Percentiles rank a stretch among this genome's conserved stretches.
Evolutionary conservation across 2,888 invertebrate species (phyloP).

Genomic region (Tetramorium bicarinatum): DNA sequence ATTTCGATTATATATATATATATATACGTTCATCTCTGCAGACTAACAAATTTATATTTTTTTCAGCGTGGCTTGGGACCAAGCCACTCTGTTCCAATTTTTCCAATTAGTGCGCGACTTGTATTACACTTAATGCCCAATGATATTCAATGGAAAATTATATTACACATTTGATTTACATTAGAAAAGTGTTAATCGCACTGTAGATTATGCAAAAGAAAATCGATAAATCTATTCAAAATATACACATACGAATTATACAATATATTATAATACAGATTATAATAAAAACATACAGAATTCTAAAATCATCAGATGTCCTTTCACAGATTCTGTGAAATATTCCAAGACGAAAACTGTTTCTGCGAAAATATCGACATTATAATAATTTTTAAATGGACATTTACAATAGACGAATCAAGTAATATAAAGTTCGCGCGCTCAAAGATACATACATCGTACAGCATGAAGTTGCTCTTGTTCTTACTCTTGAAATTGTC

Average conservation of each 20-base stretch:
- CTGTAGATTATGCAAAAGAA: conserved; percentile 18
- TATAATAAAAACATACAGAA: too few relatives aligned
- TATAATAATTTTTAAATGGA: too few relatives aligned
- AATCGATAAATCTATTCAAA: conserved; percentile 13
- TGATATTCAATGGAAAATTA: conserved; percentile 34
- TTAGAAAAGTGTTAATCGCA: conserved; percentile 32
- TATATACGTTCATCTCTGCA: conserved; percentile 16
- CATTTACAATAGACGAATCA: too few relatives aligned
- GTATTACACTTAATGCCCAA: conserved; percentile 40
- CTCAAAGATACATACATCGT: too few relatives aligned
- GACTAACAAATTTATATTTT: conserved; percentile 17
- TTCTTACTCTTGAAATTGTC: too few relatives aligned
- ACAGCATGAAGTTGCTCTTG: too few relatives aligned
- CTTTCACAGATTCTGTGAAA: too few relatives aligned
- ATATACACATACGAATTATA: conserved; percentile 8
- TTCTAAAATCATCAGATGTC: too few relatives aligned
- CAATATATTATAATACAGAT: too few relatives aligned
- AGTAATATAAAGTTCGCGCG: too few relatives aligned
- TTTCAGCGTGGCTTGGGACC: background rate
- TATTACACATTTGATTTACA: conserved; percentile 30
- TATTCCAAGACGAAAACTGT: too few relatives aligned
- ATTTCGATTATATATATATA: conserved; percentile 22
- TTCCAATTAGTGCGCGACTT: conserved; percentile 14
- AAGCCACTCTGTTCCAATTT: conserved; percentile 15
- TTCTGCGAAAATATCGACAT: too few relatives aligned